These are phyloP conservation scores for Macquaria australasica DNA, from an alignment of 2,113 vertebrate genomes.

Conservation along the genomic window DNA sequence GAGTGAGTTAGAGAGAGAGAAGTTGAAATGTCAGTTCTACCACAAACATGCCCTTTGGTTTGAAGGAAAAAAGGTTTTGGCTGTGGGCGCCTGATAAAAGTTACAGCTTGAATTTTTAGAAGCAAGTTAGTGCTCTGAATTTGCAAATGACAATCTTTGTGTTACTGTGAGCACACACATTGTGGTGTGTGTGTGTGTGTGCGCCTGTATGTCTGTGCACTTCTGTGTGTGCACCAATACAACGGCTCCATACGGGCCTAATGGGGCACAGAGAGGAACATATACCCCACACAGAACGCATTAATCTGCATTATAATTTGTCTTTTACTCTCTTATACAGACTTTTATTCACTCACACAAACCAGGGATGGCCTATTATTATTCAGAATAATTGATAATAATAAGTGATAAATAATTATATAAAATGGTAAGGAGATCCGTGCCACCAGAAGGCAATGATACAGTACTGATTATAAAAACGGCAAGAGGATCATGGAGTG, in stretches of 20 bases:
- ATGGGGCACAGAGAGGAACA: constrained; percentile 59
- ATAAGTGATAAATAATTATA: constrained; percentile 3
- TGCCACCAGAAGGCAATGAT: constrained; percentile 14
- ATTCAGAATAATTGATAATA: constrained; percentile 29
- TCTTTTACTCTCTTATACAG: constrained; percentile 21
- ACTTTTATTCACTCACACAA: constrained; percentile 19
- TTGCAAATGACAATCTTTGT: constrained; percentile 57
- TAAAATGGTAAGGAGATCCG: background rate
- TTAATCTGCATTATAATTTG: constrained; percentile 38
- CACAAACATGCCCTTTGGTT: constrained; percentile 74
- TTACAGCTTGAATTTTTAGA: constrained; percentile 59
- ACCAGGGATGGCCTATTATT: constrained; percentile 19
- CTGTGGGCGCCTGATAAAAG: constrained; percentile 68
- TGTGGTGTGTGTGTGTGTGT: background rate
- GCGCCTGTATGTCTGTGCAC: background rate
- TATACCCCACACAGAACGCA: constrained; percentile 19
- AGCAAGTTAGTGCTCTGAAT: constrained; percentile 55
- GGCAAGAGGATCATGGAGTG: constrained; percentile 3
- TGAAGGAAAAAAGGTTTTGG: constrained; percentile 57
- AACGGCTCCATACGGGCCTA: constrained; percentile 68
- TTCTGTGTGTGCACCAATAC: constrained; percentile 1
- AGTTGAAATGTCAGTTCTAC: constrained; percentile 76
- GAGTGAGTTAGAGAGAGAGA: constrained; percentile 56
- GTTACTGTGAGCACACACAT: constrained; percentile 16
- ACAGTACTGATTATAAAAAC: background rate